phyloP scores from a whole-genome alignment of 1,140 invertebrate genomes.

The Heliothis virescens region DNA sequence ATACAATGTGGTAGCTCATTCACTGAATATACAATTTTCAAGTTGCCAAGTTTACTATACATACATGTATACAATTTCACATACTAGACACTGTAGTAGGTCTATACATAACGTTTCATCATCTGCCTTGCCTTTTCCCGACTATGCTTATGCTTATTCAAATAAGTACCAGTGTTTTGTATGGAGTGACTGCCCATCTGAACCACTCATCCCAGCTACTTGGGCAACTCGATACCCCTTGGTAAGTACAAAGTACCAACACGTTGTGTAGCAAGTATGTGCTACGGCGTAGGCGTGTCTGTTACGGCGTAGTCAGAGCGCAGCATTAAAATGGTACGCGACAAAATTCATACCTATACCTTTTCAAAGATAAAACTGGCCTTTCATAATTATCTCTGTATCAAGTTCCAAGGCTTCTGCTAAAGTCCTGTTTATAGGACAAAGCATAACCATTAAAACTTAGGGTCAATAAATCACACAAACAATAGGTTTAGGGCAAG shows the following conservation, averaged over 20 bases:
- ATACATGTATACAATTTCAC: background rate
- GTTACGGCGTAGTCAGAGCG: background rate
- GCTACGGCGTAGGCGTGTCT: background rate
- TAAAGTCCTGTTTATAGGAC: too few relatives aligned
- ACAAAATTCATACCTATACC: background rate
- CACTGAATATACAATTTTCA: constrained; percentile 14
- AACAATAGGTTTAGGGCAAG: constrained; percentile 26
- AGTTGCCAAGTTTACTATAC: constrained; percentile 12
- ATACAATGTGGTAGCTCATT: constrained; percentile 2
- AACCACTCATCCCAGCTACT: too few relatives aligned
- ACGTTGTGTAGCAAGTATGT: background rate
- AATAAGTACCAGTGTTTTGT: too few relatives aligned
- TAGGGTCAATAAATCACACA: constrained; percentile 18
- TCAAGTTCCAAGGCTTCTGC: too few relatives aligned
- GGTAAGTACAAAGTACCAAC: too few relatives aligned
- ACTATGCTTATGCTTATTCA: too few relatives aligned
- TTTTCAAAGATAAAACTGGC: too few relatives aligned
- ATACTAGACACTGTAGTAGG: background rate
- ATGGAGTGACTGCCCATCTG: too few relatives aligned
- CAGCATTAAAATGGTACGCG: too few relatives aligned
- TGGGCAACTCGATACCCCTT: too few relatives aligned
- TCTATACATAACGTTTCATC: background rate
- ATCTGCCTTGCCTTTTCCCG: too few relatives aligned
- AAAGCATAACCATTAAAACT: background rate
- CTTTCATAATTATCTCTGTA: too few relatives aligned